A percentile compares a stretch with the other conserved stretches of the same genome.
Conservation (phyloP, 2,797 vertebrate genomes). For the Trichosurus vulpecula region DNA sequence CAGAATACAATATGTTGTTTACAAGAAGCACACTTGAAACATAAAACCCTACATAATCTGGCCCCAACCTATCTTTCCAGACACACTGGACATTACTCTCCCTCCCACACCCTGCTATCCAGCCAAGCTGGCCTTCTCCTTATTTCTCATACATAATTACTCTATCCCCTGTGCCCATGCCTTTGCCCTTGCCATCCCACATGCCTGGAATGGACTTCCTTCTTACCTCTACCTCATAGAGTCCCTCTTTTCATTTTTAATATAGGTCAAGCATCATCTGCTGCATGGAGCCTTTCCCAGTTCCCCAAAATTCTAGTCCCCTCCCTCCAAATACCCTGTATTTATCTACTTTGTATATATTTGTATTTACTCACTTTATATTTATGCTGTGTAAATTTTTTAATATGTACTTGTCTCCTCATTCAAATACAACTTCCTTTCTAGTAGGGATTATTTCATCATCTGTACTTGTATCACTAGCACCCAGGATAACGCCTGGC, state of each 20-base stretch:
- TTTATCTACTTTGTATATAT: neutral
- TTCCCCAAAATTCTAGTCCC: neutral
- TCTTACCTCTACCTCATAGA: neutral
- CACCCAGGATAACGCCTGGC: neutral
- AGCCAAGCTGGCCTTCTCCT: neutral
- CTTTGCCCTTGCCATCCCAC: neutral
- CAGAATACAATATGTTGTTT: neutral
- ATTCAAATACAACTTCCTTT: neutral
- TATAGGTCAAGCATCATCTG: neutral
- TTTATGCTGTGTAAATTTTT: neutral
- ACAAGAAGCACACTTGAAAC: neutral
- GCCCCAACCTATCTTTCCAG: neutral
- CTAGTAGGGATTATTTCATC: neutral
- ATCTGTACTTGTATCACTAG: neutral
- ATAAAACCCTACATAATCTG: neutral
- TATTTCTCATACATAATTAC: neutral
- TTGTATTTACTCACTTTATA: neutral
- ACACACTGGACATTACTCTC: neutral
- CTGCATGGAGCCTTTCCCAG: neutral
- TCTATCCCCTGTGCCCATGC: neutral
- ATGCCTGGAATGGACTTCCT: neutral
- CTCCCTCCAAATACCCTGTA: neutral
- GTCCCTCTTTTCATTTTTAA: neutral
- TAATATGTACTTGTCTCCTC: neutral
- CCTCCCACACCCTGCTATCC: neutral